Conservation (phyloP, 2,888 invertebrate species). For the Tipula lateralis region DNA sequence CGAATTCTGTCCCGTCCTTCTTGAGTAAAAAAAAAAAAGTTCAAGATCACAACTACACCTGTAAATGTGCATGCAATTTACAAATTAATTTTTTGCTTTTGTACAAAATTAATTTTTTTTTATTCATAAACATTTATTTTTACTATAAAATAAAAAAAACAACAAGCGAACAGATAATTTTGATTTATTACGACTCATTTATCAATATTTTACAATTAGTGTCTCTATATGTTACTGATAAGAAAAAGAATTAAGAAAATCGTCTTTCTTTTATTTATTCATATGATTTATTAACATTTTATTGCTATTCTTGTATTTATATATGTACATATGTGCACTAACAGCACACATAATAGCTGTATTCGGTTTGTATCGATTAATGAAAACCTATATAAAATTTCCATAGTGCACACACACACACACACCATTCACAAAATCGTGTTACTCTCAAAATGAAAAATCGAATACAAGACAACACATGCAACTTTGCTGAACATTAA, state of each 20-base stretch:
- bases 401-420: no score
- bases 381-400: neutral
- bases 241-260: conserved; percentile 26
- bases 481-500: neutral
- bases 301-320: neutral
- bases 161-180: neutral
- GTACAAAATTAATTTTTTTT: neutral
- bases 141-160: neutral
- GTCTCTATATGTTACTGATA: conserved; percentile 24
- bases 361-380: neutral
- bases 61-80: neutral
- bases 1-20: neutral
- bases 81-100: neutral
- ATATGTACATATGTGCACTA: neutral
- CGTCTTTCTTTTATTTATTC: neutral
- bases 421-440: neutral
- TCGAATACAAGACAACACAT: neutral
- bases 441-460: neutral
- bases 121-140: neutral
- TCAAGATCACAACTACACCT: neutral
- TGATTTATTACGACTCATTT: conserved; percentile 11
- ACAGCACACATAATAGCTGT: neutral
- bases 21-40: neutral
- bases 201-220: conserved; percentile 25
- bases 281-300: neutral